Evolutionary conservation across 2,113 vertebrate genomes (phyloP).

Genomic region (Ondatra zibethicus): DNA sequence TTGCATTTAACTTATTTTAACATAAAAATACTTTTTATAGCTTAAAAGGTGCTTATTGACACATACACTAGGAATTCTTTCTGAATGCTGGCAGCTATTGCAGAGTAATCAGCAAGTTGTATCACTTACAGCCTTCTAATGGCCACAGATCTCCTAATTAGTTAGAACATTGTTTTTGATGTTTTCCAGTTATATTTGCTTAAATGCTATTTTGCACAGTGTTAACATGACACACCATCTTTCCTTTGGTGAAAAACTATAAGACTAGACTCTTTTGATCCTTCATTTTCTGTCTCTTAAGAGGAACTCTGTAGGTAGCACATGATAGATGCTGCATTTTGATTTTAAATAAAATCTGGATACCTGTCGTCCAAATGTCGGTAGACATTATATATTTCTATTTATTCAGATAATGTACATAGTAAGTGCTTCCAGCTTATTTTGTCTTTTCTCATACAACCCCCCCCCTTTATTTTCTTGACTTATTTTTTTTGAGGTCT

Average conservation of each 20-base stretch:
- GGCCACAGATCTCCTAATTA: conserved; percentile 69
- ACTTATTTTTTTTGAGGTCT: conserved; percentile 1
- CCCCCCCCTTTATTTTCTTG: background rate
- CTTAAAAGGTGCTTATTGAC: conserved; percentile 23
- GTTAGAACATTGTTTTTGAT: conserved; percentile 38
- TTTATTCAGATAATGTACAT: background rate
- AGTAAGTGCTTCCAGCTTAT: background rate
- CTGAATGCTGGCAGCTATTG: background rate
- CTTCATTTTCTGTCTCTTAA: background rate
- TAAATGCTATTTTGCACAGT: conserved; percentile 16
- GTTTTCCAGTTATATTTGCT: background rate
- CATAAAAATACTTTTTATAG: conserved; percentile 13
- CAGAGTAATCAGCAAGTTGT: background rate
- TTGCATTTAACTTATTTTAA: background rate
- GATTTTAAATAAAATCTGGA: background rate
- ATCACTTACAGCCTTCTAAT: conserved; percentile 56
- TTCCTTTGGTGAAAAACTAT: conserved; percentile 7
- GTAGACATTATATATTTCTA: background rate
- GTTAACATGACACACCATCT: background rate
- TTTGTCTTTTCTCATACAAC: background rate
- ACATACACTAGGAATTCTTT: conserved; percentile 40
- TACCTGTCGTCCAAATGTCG: background rate
- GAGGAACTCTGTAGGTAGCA: background rate
- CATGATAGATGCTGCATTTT: background rate
- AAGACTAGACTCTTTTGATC: background rate